phyloP scores from a whole-genome alignment of 2,797 vertebrate species.

The Sebastes minor region DNA sequence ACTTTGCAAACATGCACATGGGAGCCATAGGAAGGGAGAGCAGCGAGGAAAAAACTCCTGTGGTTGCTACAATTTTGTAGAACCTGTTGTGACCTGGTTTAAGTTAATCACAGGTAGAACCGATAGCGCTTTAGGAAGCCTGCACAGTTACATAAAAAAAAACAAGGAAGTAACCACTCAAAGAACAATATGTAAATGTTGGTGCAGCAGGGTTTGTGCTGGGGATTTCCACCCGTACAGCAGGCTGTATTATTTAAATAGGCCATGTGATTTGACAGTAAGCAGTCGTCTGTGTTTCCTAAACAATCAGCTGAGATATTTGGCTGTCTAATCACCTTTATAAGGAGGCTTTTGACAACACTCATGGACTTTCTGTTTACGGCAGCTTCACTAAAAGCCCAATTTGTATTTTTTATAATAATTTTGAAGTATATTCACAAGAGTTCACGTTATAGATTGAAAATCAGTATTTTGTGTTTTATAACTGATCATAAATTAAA shows the following conservation, averaged over 20 bases:
- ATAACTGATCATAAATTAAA: not conserved
- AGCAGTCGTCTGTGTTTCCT: not conserved
- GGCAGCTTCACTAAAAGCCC: not conserved
- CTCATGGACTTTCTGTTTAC: not conserved
- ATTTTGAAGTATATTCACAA: not conserved
- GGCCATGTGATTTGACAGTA: not conserved
- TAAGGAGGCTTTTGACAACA: not conserved
- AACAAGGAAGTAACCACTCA: constrained; percentile 24
- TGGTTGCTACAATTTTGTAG: not conserved
- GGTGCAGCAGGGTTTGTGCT: no score
- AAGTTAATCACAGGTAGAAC: not conserved
- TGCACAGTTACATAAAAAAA: no score
- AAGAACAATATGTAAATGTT: constrained; percentile 1
- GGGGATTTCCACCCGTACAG: constrained; percentile 18
- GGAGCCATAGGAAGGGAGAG: not conserved
- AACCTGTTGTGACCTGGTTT: not conserved
- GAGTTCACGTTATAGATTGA: not conserved
- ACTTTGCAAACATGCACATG: not conserved
- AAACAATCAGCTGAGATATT: not conserved
- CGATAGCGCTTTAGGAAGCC: not conserved
- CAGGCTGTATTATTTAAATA: not conserved
- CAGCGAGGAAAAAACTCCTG: not conserved
- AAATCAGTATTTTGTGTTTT: not conserved
- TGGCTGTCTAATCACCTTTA: not conserved
- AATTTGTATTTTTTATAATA: not conserved